Evolutionary conservation across 2,113 vertebrate genomes (phyloP).

Genomic region (Cepphus grylle): DNA sequence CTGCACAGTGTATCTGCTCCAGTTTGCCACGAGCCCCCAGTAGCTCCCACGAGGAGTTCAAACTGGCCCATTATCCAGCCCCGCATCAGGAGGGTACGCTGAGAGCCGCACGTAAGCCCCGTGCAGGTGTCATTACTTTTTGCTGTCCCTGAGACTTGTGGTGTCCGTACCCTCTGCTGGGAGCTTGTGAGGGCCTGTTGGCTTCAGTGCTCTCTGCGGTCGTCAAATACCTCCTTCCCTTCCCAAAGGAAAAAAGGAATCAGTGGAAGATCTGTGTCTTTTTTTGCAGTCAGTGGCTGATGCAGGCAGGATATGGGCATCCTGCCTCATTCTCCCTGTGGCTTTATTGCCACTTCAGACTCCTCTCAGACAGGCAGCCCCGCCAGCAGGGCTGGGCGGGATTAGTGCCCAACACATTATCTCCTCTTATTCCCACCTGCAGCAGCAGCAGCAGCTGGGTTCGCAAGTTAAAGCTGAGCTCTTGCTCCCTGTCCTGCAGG

Average conservation of each 20-base stretch:
- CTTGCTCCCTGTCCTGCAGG: constrained; percentile 63
- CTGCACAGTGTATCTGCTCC: rapidly evolving
- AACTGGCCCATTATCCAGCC: neutral
- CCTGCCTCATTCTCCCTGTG: neutral
- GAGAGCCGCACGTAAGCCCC: neutral
- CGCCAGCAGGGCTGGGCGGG: neutral
- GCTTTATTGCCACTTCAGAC: neutral
- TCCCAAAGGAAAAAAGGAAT: neutral
- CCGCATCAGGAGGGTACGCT: rapidly evolving
- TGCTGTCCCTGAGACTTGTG: neutral
- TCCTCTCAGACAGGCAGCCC: neutral
- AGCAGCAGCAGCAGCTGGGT: neutral
- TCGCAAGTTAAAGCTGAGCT: neutral
- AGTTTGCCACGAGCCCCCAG: rapidly evolving
- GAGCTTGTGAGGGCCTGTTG: neutral
- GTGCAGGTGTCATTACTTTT: neutral
- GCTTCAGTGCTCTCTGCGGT: neutral
- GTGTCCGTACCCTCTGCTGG: neutral
- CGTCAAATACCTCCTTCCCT: neutral
- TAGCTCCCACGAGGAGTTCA: neutral
- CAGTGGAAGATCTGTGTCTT: neutral
- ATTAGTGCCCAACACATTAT: rapidly evolving
- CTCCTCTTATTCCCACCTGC: neutral
- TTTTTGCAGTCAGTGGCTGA: neutral
- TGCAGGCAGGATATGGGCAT: neutral